Percentiles rank a stretch among this genome's conserved stretches.
These are phyloP conservation scores for Sitophilus oryzae DNA, from an alignment of 1,140 invertebrate species.

Conservation along the genomic window DNA sequence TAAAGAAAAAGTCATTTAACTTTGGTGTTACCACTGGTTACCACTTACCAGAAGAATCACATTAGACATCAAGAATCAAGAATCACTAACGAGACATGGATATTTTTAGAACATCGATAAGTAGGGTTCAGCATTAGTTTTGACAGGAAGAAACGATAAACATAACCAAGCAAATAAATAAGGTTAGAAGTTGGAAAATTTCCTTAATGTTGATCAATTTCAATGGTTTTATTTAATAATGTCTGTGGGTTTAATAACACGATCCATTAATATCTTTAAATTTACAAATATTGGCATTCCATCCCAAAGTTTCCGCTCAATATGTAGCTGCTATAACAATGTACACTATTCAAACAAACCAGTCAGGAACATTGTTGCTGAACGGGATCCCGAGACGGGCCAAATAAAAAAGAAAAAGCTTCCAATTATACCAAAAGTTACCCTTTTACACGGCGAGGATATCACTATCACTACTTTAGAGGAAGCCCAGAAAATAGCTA, in stretches of 20 bases:
- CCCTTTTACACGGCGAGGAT: slow-evolving; percentile 35
- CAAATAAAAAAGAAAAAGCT: slow-evolving; percentile 33
- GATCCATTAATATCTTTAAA: neutral
- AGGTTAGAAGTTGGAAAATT: too few species aligned
- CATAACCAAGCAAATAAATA: too few species aligned
- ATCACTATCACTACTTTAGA: slow-evolving; percentile 39
- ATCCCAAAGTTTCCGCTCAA: neutral
- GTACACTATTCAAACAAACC: neutral
- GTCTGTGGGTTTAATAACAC: neutral
- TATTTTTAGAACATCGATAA: too few species aligned
- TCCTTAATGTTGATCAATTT: too few species aligned
- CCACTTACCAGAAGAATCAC: too few species aligned
- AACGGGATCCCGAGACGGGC: slow-evolving; percentile 11
- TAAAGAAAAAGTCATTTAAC: too few species aligned
- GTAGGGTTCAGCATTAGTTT: too few species aligned
- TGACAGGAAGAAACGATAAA: too few species aligned
- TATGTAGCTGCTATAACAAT: neutral
- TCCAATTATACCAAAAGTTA: slow-evolving; percentile 36
- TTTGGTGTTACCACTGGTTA: too few species aligned
- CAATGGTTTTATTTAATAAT: too few species aligned
- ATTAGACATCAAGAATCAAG: too few species aligned
- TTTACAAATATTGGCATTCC: neutral
- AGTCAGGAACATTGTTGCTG: neutral
- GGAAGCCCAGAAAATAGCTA: slow-evolving; percentile 57
- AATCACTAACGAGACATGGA: too few species aligned